Evolutionary conservation across 2,797 vertebrate species (phyloP), one percentile per base, ranked within the genome.

Genomic region (Sebastes hubbsi): DNA sequence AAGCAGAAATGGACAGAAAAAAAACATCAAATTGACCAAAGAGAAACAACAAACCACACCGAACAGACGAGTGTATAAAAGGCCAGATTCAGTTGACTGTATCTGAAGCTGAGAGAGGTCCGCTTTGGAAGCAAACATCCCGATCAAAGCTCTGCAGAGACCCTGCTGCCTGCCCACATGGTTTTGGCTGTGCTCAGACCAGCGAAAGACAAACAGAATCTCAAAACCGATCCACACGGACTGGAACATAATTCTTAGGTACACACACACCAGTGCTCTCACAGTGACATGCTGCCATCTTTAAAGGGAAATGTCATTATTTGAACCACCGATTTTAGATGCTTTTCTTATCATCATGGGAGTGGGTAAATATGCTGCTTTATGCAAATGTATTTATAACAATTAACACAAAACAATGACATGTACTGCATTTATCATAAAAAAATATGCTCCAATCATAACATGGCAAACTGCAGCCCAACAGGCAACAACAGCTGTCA

Each of bases 131-230:
- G 85, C 73, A 82, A 82, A 86, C 76, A 76, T 29, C 42, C 61
- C 10, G 22, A 82, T 86, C 81, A 89, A 88, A 90, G 86, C 80
- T 60, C 74, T 2, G n/a, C 76, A 72, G 77, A 77, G 78, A 82
- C 60, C 68, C 85, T 30, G 67, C 79, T 71, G 76, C 59, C 74
- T 38, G 77, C 56, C 54, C 79, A 46, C 85, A 80, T 72, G 78
- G 74, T 81, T 84, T 56, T 62, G 87, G 77, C 85, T 81, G 84
- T 72, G 86, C 76, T 88, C 90, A 88, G 73, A 72, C 20, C 79
- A 68, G 87, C 49, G 70, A 86, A 89, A 93, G 83, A 85, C 73
- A 86, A 90, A 92, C 85, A 90, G 59, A 72, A 80, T 60, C 65
- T 80, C 61, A 66, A 65, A 65, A 76, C 49, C 10, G 18, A 71